phyloP scores from a whole-genome alignment of 2,113 vertebrate genomes.

The Leucopsar rothschildi region DNA sequence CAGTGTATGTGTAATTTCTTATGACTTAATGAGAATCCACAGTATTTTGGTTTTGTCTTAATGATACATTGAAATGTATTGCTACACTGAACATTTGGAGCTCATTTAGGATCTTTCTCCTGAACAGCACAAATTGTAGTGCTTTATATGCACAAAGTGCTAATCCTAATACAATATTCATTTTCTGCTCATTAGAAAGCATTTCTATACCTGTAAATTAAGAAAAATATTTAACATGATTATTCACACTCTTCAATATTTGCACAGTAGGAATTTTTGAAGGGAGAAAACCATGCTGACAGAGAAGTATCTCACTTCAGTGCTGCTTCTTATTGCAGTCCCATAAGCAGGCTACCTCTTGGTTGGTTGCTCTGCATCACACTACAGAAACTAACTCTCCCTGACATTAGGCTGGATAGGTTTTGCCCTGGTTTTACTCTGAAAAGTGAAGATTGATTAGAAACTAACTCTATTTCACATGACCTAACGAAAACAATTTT shows the following conservation, averaged over 20 bases:
- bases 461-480: constrained; percentile 65
- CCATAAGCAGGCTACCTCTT: not conserved
- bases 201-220: not conserved
- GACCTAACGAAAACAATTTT: constrained; percentile 70
- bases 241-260: not conserved
- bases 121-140: not conserved
- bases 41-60: not conserved
- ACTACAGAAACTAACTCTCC: constrained; percentile 50
- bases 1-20: not conserved
- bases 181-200: not conserved
- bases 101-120: not conserved
- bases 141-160: not conserved
- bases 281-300: not conserved
- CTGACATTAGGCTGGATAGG: constrained; percentile 57
- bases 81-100: not conserved
- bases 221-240: not conserved
- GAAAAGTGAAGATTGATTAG: constrained; percentile 73
- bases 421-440: constrained; percentile 40
- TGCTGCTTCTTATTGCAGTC: not conserved
- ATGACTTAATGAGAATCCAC: not conserved
- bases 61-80: not conserved
- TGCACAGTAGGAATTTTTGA: not conserved
- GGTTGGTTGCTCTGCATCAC: constrained; percentile 43
- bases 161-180: not conserved
- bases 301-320: constrained; percentile 21